A percentile compares a stretch with the other conserved stretches of the same genome.
phyloP scores from a whole-genome alignment of 2,113 vertebrate genomes.

The Ancistrus triradiatus region DNA sequence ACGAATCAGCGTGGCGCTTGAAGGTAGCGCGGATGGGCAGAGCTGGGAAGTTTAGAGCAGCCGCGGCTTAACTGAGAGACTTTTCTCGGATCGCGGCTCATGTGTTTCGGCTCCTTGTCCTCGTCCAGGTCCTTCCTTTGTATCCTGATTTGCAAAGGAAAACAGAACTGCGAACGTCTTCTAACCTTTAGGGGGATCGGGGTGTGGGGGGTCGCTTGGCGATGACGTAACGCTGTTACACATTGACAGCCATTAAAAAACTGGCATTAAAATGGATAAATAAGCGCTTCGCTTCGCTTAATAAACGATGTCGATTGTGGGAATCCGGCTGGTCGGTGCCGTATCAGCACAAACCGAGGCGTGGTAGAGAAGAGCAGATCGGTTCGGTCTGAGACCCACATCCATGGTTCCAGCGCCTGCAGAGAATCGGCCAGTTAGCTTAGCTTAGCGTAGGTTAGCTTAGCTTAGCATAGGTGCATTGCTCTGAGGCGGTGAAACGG shows the following conservation, averaged over 20 bases:
- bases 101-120: too few species aligned
- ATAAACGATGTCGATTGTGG: not conserved
- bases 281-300: constrained; percentile 22
- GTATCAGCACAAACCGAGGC: not conserved
- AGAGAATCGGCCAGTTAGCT: not conserved
- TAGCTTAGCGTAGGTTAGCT: constrained; percentile 1
- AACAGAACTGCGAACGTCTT: not conserved
- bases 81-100: too few species aligned
- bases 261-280: constrained; percentile 61
- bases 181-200: constrained; percentile 15
- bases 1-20: too few species aligned
- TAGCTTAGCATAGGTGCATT: not conserved
- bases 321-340: not conserved
- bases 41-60: too few species aligned
- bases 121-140: too few species aligned
- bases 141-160: not conserved
- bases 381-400: not conserved
- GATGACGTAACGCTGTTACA: constrained; percentile 72
- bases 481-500: not conserved
- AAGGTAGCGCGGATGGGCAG: too few species aligned
- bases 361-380: not conserved
- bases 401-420: not conserved
- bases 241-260: constrained; percentile 69
- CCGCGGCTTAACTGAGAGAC: too few species aligned
- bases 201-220: constrained; percentile 59